Base-by-base conservation (phyloP, 2,113 vertebrate species). In the Pyxicephalus adspersus region DNA sequence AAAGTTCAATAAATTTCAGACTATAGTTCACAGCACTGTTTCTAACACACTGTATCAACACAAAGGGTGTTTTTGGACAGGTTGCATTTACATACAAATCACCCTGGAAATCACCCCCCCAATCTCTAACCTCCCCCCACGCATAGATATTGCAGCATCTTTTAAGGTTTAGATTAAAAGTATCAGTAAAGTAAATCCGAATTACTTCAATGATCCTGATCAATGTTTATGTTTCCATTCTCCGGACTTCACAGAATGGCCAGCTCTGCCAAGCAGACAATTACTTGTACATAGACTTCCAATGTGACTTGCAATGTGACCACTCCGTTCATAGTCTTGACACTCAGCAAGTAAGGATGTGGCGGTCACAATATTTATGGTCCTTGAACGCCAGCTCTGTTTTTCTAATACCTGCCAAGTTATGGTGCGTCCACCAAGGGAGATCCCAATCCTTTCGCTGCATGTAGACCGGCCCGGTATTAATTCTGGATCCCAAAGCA, bases 321-420 rank as follows among this genome's bases (percentile, higher is more conserved):
- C 71, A 0, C 60, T 51, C 60, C 23, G 23, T 23, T 15, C 25
- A 23, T 50, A 22, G 34, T 51, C 60, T 13, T 76, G 31, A 61
- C 25, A 52, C 18, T 2, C 0, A 31, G 29, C 7, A n/a, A 29
- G 29, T 28, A 11, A 20, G 63, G 63, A 77, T 63, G 18, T 55
- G 23, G 38, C 3, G 2, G 50, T 3, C 51, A 17, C n/a, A 20
- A 28, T 18, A 57, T 78, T 79, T 68, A 58, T 25, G 54, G 26
- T 22, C 31, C 65, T 26, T 38, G 17, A 58, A 68, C 52, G 23
- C 76, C 29, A 31, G 29, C 64, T 60, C 52, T 68, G 64, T 70
- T 79, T 45, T 79, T 79, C 31, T 58, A 79, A 60, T 60, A 4
- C 52, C 52, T 4, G 51, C 25, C 65, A 66, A 26, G 31, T 55